phyloP scores from a whole-genome alignment of 2,888 invertebrate species.

The Nemotelus pantherinus region DNA sequence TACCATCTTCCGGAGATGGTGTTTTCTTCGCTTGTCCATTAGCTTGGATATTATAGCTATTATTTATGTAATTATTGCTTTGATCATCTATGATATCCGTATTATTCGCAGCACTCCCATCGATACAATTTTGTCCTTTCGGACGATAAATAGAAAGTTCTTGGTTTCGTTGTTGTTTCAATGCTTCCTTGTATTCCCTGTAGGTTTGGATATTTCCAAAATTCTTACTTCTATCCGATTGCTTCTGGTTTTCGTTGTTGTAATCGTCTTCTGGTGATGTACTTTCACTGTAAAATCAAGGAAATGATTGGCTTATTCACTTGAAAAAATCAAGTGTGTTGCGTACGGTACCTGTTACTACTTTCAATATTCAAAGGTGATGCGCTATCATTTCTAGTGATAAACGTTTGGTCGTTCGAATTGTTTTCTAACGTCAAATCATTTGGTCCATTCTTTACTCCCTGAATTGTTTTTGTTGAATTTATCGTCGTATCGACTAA shows the following conservation, averaged over 20 bases:
- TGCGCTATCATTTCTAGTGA: constrained; percentile 14
- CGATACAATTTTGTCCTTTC: constrained; percentile 57
- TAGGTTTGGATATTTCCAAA: constrained; percentile 63
- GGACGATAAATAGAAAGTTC: constrained; percentile 75
- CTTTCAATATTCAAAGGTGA: constrained; percentile 26
- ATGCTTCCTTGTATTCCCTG: constrained; percentile 85
- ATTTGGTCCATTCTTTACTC: constrained; percentile 12
- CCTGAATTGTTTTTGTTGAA: constrained; percentile 25
- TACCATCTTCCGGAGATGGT: constrained; percentile 49
- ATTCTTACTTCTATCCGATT: constrained; percentile 57
- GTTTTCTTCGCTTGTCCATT: constrained; percentile 53
- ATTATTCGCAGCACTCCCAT: constrained; percentile 20
- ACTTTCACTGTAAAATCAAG: constrained; percentile 26
- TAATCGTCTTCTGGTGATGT: constrained; percentile 44
- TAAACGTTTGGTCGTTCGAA: constrained; percentile 15
- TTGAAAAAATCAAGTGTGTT: neutral
- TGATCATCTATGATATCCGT: constrained; percentile 52
- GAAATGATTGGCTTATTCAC: neutral
- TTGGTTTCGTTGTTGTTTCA: constrained; percentile 84
- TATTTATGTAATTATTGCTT: constrained; percentile 47
- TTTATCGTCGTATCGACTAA: constrained; percentile 25
- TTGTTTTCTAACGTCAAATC: constrained; percentile 18
- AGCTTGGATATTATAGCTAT: constrained; percentile 52
- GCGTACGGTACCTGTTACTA: constrained; percentile 43
- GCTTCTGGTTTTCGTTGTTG: constrained; percentile 41